Percentiles rank a stretch among this genome's conserved stretches.
phyloP scores from a whole-genome alignment of 2,888 invertebrate species.

The Carpatolechia fugitivella region DNA sequence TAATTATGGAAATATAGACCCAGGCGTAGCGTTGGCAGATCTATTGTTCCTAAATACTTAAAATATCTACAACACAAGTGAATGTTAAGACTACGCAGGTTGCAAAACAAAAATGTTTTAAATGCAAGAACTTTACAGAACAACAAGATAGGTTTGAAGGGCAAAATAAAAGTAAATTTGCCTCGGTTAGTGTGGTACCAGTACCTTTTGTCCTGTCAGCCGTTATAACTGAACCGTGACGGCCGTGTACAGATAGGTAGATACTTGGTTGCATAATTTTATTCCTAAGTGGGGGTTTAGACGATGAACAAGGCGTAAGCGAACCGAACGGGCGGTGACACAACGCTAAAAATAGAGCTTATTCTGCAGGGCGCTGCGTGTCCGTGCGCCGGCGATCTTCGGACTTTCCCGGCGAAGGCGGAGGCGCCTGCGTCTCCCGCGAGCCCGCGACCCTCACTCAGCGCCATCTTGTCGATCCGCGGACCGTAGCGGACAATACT shows the following conservation, averaged over 20 bases:
- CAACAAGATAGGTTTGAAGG: slow-evolving; percentile 3
- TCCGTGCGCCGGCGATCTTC: slow-evolving; percentile 35
- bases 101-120: background rate
- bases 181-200: background rate
- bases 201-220: slow-evolving; percentile 13
- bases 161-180: slow-evolving; percentile 9
- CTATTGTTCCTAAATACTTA: background rate
- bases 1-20: no score
- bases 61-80: background rate
- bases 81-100: background rate
- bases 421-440: slow-evolving; percentile 29
- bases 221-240: background rate
- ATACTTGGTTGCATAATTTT: slow-evolving; percentile 11
- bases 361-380: slow-evolving; percentile 46
- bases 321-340: slow-evolving; percentile 63
- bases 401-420: no score
- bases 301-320: slow-evolving; percentile 38
- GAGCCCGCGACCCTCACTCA: no score
- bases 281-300: slow-evolving; percentile 10
- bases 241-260: background rate
- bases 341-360: slow-evolving; percentile 76
- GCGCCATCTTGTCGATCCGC: slow-evolving; percentile 69
- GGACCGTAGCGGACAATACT: slow-evolving; percentile 43
- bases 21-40: background rate
- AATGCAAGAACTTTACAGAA: background rate